A percentile compares a stretch with the other conserved stretches of the same genome.
These are phyloP conservation scores for Drosophila koepferae DNA, from an alignment of 2,888 invertebrate genomes.

Conservation along the genomic window DNA sequence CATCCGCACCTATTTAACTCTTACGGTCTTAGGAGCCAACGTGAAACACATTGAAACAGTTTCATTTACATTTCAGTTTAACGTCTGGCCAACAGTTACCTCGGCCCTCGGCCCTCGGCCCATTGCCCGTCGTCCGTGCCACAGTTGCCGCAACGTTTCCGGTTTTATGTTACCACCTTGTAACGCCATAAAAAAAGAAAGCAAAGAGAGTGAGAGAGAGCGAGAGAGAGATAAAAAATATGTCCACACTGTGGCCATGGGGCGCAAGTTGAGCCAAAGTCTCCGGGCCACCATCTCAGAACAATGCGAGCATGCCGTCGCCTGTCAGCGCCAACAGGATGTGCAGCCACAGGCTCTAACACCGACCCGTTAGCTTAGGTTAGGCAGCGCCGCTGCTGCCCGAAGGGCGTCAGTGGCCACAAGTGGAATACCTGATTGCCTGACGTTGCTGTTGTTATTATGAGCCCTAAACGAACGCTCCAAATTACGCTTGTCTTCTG, in stretches of 20 bases:
- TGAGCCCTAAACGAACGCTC: constrained; percentile 17
- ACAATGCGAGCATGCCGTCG: constrained; percentile 30
- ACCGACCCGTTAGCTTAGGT: background rate
- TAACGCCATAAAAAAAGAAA: constrained; percentile 57
- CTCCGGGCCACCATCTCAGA: constrained; percentile 25
- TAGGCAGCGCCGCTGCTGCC: background rate
- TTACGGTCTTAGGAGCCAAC: constrained; percentile 42
- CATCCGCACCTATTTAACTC: constrained; percentile 66
- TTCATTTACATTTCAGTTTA: constrained; percentile 72
- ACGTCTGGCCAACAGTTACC: constrained; percentile 46
- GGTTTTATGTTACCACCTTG: constrained; percentile 70
- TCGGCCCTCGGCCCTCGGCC: background rate
- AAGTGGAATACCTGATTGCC: constrained; percentile 42
- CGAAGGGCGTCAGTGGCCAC: constrained; percentile 2
- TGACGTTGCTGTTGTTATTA: constrained; percentile 28
- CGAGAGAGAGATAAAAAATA: background rate
- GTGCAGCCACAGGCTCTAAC: constrained; percentile 12
- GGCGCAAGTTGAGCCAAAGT: constrained; percentile 39
- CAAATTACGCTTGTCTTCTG: constrained; percentile 18
- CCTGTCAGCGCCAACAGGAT: constrained; percentile 34
- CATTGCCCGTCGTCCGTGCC: background rate
- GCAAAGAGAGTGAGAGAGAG: background rate
- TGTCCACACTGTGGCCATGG: constrained; percentile 20
- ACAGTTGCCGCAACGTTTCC: constrained; percentile 41
- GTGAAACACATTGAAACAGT: constrained; percentile 60